Conservation (phyloP, 2,113 vertebrate genomes). For the Agapornis roseicollis region DNA sequence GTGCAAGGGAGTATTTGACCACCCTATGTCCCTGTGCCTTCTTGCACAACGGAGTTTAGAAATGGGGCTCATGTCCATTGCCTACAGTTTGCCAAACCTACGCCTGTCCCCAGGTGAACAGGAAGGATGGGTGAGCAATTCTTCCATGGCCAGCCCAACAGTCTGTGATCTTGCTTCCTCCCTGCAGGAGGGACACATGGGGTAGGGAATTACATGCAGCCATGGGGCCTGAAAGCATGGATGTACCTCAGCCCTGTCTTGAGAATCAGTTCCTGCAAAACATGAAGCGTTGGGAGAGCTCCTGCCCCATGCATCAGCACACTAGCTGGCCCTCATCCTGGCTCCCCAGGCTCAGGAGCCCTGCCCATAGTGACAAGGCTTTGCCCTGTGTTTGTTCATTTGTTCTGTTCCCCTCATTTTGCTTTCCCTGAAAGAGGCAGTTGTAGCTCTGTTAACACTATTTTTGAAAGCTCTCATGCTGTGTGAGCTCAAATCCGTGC, state of each 20-base stretch:
- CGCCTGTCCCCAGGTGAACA: not conserved
- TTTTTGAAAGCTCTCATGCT: conserved; percentile 79
- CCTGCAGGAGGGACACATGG: not conserved
- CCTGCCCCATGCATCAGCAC: not conserved
- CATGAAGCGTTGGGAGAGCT: not conserved
- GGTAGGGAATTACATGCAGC: not conserved
- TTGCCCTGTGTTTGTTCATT: conserved; percentile 60
- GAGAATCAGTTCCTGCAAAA: not conserved
- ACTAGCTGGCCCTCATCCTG: not conserved
- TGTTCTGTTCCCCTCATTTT: conserved; percentile 70
- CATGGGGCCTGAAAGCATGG: not conserved
- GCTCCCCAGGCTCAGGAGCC: not conserved
- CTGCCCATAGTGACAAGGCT: not conserved
- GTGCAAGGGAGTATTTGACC: not conserved
- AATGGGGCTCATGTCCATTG: not conserved
- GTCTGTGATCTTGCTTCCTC: not conserved
- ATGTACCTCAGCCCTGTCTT: not conserved
- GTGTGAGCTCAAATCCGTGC: conserved; percentile 79
- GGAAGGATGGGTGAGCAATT: not conserved
- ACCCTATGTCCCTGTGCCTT: not conserved
- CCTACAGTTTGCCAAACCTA: conserved; percentile 10
- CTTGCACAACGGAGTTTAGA: not conserved
- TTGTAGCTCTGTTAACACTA: conserved; percentile 75
- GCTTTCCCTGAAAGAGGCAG: conserved; percentile 71
- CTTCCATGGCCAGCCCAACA: accelerated